Evolutionary conservation across 2,797 vertebrate species (phyloP).

Genomic region (Danio tinwini): DNA sequence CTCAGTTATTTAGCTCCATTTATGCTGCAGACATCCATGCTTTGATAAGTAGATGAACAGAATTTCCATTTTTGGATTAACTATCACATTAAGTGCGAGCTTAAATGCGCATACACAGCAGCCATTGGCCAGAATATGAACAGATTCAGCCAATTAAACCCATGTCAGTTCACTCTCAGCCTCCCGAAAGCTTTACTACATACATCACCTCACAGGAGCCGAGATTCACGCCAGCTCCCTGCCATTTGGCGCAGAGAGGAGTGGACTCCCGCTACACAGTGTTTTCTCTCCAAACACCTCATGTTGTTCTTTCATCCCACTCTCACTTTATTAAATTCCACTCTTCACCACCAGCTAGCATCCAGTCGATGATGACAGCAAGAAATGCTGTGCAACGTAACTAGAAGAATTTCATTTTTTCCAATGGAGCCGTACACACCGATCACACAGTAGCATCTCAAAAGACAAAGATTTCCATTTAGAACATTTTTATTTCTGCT

Average conservation of each 20-base stretch:
- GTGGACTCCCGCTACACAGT: conserved; percentile 57
- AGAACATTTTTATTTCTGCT: too few relatives aligned
- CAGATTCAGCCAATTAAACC: conserved; percentile 40
- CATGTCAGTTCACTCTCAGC: conserved; percentile 41
- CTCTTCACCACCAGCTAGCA: conserved; percentile 38
- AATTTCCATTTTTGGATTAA: background rate
- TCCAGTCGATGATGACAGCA: background rate
- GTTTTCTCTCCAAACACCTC: conserved; percentile 72
- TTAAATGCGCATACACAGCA: conserved; percentile 2
- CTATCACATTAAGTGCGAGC: background rate
- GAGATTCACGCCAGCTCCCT: conserved; percentile 58
- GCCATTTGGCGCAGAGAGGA: conserved; percentile 61
- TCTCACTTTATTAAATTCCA: conserved; percentile 68
- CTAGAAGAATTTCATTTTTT: background rate
- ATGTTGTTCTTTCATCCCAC: conserved; percentile 53
- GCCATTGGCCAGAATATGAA: conserved; percentile 30
- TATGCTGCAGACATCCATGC: background rate
- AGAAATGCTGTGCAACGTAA: background rate
- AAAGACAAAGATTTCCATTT: too few relatives aligned
- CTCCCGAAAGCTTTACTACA: conserved; percentile 51
- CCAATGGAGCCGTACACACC: background rate
- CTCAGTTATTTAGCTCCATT: background rate
- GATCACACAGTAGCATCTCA: background rate
- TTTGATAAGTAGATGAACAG: background rate
- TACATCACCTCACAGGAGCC: conserved; percentile 70